These are phyloP conservation scores for Nymphalis polychloros DNA, from an alignment of 2,888 invertebrate genomes.

Conservation along the genomic window DNA sequence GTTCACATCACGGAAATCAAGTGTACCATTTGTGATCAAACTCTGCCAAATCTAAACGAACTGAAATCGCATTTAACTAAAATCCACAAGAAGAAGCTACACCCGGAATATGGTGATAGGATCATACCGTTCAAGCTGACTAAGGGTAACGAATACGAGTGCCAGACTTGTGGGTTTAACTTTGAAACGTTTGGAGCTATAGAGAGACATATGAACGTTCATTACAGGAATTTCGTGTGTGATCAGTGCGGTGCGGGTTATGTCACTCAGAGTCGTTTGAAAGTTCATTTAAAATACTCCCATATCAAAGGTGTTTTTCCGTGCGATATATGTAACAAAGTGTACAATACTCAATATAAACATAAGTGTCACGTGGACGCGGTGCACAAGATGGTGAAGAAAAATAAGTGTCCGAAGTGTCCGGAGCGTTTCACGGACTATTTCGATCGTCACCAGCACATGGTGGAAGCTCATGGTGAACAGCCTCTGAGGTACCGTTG, in stretches of 20 bases:
- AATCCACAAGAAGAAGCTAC: conserved; percentile 57
- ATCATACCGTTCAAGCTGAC: conserved; percentile 63
- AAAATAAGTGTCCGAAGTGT: conserved; percentile 65
- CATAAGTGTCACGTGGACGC: conserved; percentile 61
- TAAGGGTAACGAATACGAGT: conserved; percentile 50
- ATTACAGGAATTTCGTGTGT: conserved; percentile 66
- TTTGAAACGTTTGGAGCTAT: conserved; percentile 69
- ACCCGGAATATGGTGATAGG: conserved; percentile 54
- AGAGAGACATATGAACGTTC: conserved; percentile 67
- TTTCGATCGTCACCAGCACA: conserved; percentile 63
- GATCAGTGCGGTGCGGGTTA: conserved; percentile 66
- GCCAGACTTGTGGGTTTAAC: conserved; percentile 59
- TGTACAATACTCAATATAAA: conserved; percentile 57
- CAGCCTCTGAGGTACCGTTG: conserved; percentile 61
- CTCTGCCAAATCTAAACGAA: conserved; percentile 49
- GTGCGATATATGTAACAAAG: conserved; percentile 62
- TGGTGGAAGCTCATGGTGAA: conserved; percentile 60
- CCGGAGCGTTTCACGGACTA: conserved; percentile 64
- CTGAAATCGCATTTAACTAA: conserved; percentile 57
- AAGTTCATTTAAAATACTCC: conserved; percentile 61
- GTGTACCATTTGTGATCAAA: conserved; percentile 54
- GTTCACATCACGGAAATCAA: conserved; percentile 59
- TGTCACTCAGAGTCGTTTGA: conserved; percentile 59
- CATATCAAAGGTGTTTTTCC: conserved; percentile 55
- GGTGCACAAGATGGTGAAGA: conserved; percentile 59